Conservation (phyloP, 2,888 invertebrate genomes). For the Ornithoptera priamus region DNA sequence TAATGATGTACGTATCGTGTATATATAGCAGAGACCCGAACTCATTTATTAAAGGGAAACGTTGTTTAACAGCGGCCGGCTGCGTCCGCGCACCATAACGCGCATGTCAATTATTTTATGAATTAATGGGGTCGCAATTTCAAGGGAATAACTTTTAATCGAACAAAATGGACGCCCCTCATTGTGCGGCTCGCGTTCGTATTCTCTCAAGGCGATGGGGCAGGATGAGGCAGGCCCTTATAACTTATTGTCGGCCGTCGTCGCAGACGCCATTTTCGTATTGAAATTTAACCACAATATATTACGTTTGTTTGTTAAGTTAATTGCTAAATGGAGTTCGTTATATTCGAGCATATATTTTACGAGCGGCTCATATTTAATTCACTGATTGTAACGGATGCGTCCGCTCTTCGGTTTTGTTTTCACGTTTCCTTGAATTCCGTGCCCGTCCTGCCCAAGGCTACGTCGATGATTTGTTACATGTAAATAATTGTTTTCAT, state of each 20-base stretch:
- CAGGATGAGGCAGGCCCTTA: too few relatives aligned
- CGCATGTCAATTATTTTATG: constrained; percentile 39
- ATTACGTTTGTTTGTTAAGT: constrained; percentile 80
- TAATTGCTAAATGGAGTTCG: constrained; percentile 79
- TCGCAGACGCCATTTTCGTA: constrained; percentile 63
- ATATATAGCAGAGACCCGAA: background rate
- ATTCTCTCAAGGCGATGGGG: constrained; percentile 46
- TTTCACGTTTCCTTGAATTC: constrained; percentile 47
- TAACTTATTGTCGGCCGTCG: constrained; percentile 56
- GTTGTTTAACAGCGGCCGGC: constrained; percentile 26
- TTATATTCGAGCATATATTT: constrained; percentile 71
- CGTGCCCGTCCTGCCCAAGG: constrained; percentile 39
- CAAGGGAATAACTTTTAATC: constrained; percentile 49
- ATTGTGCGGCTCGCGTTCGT: constrained; percentile 37
- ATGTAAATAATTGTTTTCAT: constrained; percentile 46
- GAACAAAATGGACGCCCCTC: constrained; percentile 53
- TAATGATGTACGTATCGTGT: too few relatives aligned
- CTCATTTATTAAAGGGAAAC: constrained; percentile 22
- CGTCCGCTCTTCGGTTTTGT: constrained; percentile 52
- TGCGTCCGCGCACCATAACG: constrained; percentile 31
- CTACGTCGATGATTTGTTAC: constrained; percentile 27
- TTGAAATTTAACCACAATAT: constrained; percentile 78
- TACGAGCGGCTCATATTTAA: constrained; percentile 52
- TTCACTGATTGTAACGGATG: constrained; percentile 75
- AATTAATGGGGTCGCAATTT: constrained; percentile 41